A percentile compares a stretch with the other conserved stretches of the same genome.
These are phyloP conservation scores for Solea senegalensis DNA, from an alignment of 2,113 vertebrate species.

Conservation along the genomic window DNA sequence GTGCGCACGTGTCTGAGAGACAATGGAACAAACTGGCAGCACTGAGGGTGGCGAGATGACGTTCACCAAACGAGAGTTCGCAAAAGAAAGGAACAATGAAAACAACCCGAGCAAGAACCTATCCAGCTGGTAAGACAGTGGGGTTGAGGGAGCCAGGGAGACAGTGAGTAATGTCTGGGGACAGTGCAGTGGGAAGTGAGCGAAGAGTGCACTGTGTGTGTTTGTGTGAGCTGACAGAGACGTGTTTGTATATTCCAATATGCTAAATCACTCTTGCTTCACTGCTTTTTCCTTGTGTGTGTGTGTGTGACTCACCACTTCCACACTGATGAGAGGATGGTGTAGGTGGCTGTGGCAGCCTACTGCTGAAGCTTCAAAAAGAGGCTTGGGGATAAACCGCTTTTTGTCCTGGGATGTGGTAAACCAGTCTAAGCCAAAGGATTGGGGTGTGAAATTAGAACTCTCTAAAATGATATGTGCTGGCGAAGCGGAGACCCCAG, in stretches of 20 bases:
- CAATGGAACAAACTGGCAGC: constrained; percentile 22
- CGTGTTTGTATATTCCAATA: constrained; percentile 54
- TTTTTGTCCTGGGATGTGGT: constrained; percentile 17
- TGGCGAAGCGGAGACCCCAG: neutral
- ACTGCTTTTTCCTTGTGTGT: constrained; percentile 48
- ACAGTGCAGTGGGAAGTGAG: constrained; percentile 48
- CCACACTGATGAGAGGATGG: constrained; percentile 43
- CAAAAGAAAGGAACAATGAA: constrained; percentile 59
- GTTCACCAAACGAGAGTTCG: constrained; percentile 37
- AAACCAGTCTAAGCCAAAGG: constrained; percentile 7
- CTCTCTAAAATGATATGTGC: neutral
- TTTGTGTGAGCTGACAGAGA: constrained; percentile 33
- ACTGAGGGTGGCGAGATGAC: constrained; percentile 22
- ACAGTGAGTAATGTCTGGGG: constrained; percentile 68
- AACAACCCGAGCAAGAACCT: constrained; percentile 47
- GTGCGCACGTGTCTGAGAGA: constrained; percentile 16
- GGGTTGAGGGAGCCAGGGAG: constrained; percentile 42
- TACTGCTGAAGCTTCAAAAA: constrained; percentile 18
- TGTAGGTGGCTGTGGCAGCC: constrained; percentile 53
- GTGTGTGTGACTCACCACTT: constrained; percentile 59
- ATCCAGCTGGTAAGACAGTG: constrained; percentile 62
- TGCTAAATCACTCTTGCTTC: constrained; percentile 52
- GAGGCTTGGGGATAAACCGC: constrained; percentile 19
- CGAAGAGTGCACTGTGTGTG: constrained; percentile 15
- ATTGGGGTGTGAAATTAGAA: neutral